phyloP scores from a whole-genome alignment of 2,113 vertebrate genomes.

The Micronisus gabar region DNA sequence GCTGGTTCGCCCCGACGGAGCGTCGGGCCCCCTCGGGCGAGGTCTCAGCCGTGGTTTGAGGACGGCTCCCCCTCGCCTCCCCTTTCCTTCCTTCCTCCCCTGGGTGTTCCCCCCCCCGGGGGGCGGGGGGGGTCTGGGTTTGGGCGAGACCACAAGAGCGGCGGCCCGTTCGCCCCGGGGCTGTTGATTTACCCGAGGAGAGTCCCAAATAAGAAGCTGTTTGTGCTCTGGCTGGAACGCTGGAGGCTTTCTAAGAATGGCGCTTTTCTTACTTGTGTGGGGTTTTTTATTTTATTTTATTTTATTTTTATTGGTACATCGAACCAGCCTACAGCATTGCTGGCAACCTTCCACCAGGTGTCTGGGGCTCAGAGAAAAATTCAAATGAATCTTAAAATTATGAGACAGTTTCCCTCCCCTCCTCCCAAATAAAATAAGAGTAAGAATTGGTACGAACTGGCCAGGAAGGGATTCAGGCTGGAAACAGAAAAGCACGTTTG shows the following conservation, averaged over 20 bases:
- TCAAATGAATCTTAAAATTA: slow-evolving; percentile 23
- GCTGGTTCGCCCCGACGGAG: neutral
- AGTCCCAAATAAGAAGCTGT: slow-evolving; percentile 42
- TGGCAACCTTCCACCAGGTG: slow-evolving; percentile 29
- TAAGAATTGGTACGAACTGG: slow-evolving; percentile 9
- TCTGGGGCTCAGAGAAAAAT: slow-evolving; percentile 14
- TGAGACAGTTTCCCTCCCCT: slow-evolving; percentile 2
- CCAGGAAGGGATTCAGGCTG: neutral
- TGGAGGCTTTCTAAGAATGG: slow-evolving; percentile 59
- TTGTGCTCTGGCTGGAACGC: slow-evolving; percentile 47
- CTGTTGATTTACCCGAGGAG: slow-evolving; percentile 5
- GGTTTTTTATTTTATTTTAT: neutral
- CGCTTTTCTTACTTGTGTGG: slow-evolving; percentile 10
- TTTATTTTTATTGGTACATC: slow-evolving; percentile 52
- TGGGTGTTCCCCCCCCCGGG: neutral
- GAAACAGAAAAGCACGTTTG: slow-evolving; percentile 6
- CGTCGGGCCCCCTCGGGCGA: neutral
- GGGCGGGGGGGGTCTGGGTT: neutral
- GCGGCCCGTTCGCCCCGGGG: neutral
- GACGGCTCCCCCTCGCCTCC: neutral
- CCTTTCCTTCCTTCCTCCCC: neutral
- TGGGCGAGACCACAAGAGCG: neutral
- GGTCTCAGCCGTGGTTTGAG: neutral
- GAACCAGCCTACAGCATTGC: slow-evolving; percentile 47
- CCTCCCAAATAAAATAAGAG: slow-evolving; percentile 9